Conservation (phyloP, 2,113 vertebrate species). For the Anarrhichthys ocellatus region DNA sequence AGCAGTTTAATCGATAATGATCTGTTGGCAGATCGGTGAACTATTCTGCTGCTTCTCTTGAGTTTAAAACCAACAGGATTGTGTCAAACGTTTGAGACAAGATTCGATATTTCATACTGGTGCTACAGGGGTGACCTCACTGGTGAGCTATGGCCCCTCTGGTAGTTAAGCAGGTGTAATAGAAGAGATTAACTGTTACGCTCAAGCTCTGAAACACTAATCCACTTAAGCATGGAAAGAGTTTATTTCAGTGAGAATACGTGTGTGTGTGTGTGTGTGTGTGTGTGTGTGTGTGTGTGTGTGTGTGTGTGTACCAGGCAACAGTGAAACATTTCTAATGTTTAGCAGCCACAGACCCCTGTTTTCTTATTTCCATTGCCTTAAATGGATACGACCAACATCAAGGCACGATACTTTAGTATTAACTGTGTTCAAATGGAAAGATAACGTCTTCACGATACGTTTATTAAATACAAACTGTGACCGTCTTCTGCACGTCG, state of each 20-base stretch:
- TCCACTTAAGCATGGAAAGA: conserved; percentile 43
- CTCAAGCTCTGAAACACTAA: conserved; percentile 51
- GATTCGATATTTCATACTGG: background rate
- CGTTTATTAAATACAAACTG: background rate
- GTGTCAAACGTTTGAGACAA: background rate
- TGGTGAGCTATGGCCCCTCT: background rate
- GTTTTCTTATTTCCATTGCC: background rate
- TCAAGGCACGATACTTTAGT: background rate
- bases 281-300: background rate
- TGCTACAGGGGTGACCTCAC: background rate
- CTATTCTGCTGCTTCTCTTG: background rate
- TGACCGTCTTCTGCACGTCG: background rate
- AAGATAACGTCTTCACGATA: background rate
- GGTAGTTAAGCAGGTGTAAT: conserved; percentile 38
- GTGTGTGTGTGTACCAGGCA: background rate
- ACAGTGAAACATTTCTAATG: conserved; percentile 11
- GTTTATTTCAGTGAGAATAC: conserved; percentile 43
- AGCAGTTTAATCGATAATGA: background rate
- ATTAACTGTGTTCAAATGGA: background rate
- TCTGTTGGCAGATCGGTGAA: background rate
- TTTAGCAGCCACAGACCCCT: background rate
- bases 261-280: background rate
- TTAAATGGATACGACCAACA: background rate
- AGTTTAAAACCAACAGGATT: background rate
- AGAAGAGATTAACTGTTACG: conserved; percentile 45